Percentiles rank a stretch among this genome's conserved stretches.
phyloP scores from a whole-genome alignment of 2,797 vertebrate species.

The Tympanoctomys barrerae region DNA sequence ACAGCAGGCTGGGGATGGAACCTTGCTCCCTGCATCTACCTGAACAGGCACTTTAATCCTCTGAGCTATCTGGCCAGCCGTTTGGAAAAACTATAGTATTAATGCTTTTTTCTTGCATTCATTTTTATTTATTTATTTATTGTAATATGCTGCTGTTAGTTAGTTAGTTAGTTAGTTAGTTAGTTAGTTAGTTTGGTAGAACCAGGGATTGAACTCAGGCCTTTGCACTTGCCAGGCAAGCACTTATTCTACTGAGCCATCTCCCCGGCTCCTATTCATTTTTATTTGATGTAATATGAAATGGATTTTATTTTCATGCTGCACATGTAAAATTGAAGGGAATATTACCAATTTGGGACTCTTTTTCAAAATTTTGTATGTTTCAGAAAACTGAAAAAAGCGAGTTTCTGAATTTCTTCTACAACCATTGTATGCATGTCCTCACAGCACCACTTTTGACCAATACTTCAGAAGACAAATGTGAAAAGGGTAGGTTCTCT shows the following conservation, averaged over 20 bases:
- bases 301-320: conserved; percentile 46
- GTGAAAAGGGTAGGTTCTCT: conserved; percentile 92
- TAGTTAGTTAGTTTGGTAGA: no score
- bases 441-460: conserved; percentile 98
- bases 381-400: conserved; percentile 99
- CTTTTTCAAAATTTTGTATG: conserved; percentile 66
- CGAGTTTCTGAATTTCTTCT: conserved; percentile 99
- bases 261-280: not conserved
- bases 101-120: not conserved
- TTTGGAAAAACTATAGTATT: not conserved
- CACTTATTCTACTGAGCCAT: no score
- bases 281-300: conserved; percentile 50
- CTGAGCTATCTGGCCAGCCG: no score
- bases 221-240: no score
- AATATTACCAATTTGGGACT: conserved; percentile 10
- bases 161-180: no score
- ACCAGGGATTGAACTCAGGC: no score
- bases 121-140: conserved; percentile 17
- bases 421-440: conserved; percentile 99
- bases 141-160: no score
- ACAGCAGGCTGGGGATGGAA: no score
- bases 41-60: no score
- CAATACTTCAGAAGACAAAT: conserved; percentile 96
- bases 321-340: conserved; percentile 9
- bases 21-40: no score